phyloP scores from a whole-genome alignment of 2,888 invertebrate genomes.

The Gandaritis pyraliata region DNA sequence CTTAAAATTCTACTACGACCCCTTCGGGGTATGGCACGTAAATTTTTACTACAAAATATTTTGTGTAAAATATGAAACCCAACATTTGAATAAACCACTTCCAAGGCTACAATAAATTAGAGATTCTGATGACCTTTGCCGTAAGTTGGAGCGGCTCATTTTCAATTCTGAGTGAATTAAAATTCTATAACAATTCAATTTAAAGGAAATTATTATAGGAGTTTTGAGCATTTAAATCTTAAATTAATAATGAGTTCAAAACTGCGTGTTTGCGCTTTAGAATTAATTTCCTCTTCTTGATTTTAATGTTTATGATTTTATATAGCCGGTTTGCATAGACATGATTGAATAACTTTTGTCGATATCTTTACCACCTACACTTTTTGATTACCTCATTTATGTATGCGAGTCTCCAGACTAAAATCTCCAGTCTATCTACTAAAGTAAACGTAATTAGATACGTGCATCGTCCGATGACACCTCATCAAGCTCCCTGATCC shows the following conservation, averaged over 20 bases:
- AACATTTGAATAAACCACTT: conserved; percentile 67
- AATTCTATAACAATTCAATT: conserved; percentile 45
- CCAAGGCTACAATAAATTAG: conserved; percentile 62
- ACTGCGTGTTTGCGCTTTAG: conserved; percentile 18
- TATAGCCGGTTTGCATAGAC: not conserved
- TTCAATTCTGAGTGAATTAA: conserved; percentile 45
- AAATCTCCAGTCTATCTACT: not conserved
- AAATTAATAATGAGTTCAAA: conserved; percentile 33
- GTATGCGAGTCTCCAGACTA: too few species aligned
- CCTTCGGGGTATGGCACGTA: too few species aligned
- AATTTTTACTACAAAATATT: conserved; percentile 40
- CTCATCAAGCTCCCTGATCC: conserved; percentile 23
- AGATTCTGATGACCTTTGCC: conserved; percentile 61
- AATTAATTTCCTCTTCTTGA: conserved; percentile 16
- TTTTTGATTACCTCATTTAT: not conserved
- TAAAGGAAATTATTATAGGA: conserved; percentile 30
- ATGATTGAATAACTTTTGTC: not conserved
- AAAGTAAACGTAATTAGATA: not conserved
- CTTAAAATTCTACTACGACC: too few species aligned
- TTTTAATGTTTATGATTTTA: conserved; percentile 9
- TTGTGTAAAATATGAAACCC: conserved; percentile 50
- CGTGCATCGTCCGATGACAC: not conserved
- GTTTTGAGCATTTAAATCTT: conserved; percentile 35
- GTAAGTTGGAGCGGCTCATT: conserved; percentile 47
- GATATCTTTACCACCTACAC: too few species aligned